A percentile compares a stretch with the other conserved stretches of the same genome.
phyloP scores from a whole-genome alignment of 2,113 vertebrate genomes.

The Petrocephalus microphthalmus region DNA sequence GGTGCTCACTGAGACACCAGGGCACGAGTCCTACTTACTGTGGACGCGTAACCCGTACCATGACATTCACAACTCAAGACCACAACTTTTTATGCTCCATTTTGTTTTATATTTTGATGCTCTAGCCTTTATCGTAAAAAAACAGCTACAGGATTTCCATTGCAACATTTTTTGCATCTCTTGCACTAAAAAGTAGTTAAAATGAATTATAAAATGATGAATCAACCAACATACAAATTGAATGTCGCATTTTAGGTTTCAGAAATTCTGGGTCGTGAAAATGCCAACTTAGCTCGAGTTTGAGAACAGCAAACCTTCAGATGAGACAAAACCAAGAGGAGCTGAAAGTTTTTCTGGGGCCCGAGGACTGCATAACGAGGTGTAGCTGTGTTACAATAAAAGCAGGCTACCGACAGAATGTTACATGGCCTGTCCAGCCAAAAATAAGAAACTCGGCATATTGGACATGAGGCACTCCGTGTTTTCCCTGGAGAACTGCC shows the following conservation, averaged over 20 bases:
- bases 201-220: constrained; percentile 33
- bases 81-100: background rate
- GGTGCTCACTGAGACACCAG: background rate
- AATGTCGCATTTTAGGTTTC: constrained; percentile 35
- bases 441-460: background rate
- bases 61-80: background rate
- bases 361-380: constrained; percentile 33
- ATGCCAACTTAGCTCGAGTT: background rate
- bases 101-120: background rate
- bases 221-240: constrained; percentile 44
- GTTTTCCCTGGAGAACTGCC: background rate
- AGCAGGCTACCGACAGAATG: background rate
- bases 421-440: background rate
- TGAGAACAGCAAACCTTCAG: constrained; percentile 40
- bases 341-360: constrained; percentile 48
- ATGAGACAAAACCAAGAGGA: constrained; percentile 39
- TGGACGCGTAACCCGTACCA: background rate
- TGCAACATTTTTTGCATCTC: background rate
- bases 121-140: background rate
- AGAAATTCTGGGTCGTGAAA: background rate
- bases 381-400: background rate
- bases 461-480: background rate
- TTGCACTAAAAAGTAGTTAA: background rate
- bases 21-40: background rate
- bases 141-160: background rate